phyloP scores from a whole-genome alignment of 2,888 invertebrate species.

The Baccha elongata region DNA sequence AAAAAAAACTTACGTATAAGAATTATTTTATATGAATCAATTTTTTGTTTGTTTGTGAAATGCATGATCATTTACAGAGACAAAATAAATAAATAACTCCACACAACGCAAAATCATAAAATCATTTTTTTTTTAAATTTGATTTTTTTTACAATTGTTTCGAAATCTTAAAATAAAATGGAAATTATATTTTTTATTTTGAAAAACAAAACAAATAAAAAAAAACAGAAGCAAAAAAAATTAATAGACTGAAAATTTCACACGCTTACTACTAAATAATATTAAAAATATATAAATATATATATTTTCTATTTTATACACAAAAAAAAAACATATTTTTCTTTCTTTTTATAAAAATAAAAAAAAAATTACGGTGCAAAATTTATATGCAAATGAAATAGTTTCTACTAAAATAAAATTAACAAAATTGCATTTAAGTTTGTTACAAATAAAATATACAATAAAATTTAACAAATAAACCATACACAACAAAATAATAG shows the following conservation, averaged over 20 bases:
- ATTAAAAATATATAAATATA: constrained; percentile 23
- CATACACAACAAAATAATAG: constrained; percentile 36
- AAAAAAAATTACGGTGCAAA: background rate
- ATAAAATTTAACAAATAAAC: constrained; percentile 14
- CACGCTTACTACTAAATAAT: constrained; percentile 69
- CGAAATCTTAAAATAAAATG: constrained; percentile 2
- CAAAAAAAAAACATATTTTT: constrained; percentile 33
- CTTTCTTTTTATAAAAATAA: constrained; percentile 42
- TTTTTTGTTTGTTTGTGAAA: constrained; percentile 44
- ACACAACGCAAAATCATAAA: background rate
- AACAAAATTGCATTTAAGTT: background rate
- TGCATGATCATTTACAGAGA: constrained; percentile 19
- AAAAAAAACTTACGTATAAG: constrained; percentile 17
- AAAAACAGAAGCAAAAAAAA: constrained; percentile 53
- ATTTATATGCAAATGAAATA: constrained; percentile 32
- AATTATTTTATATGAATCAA: constrained; percentile 40
- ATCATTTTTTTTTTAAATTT: constrained; percentile 41
- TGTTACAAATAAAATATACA: background rate
- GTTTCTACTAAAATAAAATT: constrained; percentile 14
- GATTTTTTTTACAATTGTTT: constrained; percentile 24
- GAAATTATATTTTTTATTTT: constrained; percentile 13
- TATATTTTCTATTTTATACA: constrained; percentile 22
- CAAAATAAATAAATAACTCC: constrained; percentile 3
- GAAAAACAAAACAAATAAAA: constrained; percentile 22
- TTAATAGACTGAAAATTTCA: constrained; percentile 71